Base-by-base conservation (phyloP, 1,140 invertebrate species). In the Drosophila varians region DNA sequence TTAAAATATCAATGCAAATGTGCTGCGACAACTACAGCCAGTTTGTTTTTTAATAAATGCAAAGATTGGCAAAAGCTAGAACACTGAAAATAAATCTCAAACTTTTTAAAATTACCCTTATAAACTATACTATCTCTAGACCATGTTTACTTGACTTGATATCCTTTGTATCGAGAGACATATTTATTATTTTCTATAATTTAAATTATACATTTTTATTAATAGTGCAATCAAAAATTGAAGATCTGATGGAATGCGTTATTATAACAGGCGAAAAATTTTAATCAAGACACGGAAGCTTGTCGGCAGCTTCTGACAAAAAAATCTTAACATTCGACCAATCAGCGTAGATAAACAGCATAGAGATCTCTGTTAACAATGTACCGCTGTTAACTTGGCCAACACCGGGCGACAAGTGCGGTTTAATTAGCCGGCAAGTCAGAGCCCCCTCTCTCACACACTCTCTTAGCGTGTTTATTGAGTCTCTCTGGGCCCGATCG, bases 31-130 rank as follows among this genome's bases (percentile, higher is more conserved):
- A 53, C 14, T 42, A 42, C 38, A 42, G 16, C 38, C 38, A 4
- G 28, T 8, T 42, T 42, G 38, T 19, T 86, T 84, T 5, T 86
- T 79, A 84, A 79, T 84, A 84, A 86, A 86, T 76, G 71, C 72
- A 48, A 14, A 64, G 31, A 49, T 45, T 8, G 18, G 8, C 9
- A 8, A 7, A 42, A 4, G 38, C 38, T 3, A 2, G 0, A 16
- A 9, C 38, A 42, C 38, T 18, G 38, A 2, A 38, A 38, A 16
- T 2, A 14, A 38, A 38, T 12, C 11, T 16, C 8, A 36, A 14
- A 36, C n/a, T n/a, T n/a, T n/a, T n/a, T n/a, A n/a, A n/a, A n/a
- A n/a, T n/a, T n/a, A n/a, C n/a, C n/a, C n/a, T n/a, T n/a, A n/a
- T n/a, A n/a, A n/a, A n/a, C n/a, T n/a, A n/a, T n/a, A n/a, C n/a